These are phyloP conservation scores for Diploptera punctata DNA, from an alignment of 2,888 invertebrate genomes.

Conservation along the genomic window DNA sequence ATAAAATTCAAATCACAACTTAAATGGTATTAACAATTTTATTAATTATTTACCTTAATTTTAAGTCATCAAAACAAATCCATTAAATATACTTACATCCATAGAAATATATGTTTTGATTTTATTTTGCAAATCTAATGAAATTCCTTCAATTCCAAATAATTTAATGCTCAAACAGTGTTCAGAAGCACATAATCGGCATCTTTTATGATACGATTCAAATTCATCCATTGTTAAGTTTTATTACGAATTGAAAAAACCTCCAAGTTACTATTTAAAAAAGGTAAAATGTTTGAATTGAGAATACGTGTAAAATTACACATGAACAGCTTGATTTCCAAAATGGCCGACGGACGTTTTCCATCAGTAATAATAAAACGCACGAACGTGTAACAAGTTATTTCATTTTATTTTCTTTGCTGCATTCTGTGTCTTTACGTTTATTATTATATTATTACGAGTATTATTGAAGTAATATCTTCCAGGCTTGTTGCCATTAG, in stretches of 20 bases:
- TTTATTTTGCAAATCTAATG: neutral
- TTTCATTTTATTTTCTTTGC: no score
- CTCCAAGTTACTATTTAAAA: neutral
- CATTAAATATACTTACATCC: neutral
- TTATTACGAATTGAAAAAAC: neutral
- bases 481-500: no score
- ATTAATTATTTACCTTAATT: no score
- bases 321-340: slow-evolving; percentile 13
- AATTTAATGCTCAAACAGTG: neutral
- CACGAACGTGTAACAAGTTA: no score
- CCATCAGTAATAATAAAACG: no score
- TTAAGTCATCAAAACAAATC: no score
- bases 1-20: neutral
- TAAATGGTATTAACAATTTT: no score
- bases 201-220: slow-evolving; percentile 12
- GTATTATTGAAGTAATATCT: no score
- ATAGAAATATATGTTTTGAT: neutral
- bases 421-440: no score
- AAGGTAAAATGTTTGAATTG: neutral
- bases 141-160: neutral
- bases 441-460: no score
- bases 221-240: neutral
- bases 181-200: neutral
- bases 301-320: neutral
- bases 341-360: neutral